These are phyloP conservation scores for Menidia beryllina DNA, from an alignment of 2,113 vertebrate species.

Conservation along the genomic window DNA sequence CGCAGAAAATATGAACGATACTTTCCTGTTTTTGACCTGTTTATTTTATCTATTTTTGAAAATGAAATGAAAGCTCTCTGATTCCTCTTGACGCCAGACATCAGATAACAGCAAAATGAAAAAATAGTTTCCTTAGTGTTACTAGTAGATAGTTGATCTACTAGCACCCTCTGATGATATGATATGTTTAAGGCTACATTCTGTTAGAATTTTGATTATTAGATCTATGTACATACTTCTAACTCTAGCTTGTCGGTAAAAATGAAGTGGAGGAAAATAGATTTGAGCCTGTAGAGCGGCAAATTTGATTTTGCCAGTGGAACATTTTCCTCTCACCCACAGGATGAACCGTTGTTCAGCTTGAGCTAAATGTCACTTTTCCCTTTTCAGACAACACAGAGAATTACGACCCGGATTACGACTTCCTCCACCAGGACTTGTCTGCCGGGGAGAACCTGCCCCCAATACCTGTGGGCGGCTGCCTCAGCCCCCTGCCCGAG, in stretches of 20 bases:
- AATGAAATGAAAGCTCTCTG: not conserved
- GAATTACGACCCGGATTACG: conserved; percentile 94
- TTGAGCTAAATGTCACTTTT: not conserved
- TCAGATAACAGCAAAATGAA: too few species aligned
- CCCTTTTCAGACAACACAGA: conserved; percentile 87
- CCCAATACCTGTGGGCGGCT: conserved; percentile 78
- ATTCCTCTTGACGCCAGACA: not conserved
- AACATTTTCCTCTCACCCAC: not conserved
- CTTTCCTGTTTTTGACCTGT: too few species aligned
- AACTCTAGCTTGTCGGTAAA: not conserved
- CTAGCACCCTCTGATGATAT: too few species aligned
- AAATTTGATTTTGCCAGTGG: not conserved
- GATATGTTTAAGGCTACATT: too few species aligned
- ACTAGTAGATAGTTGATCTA: too few species aligned
- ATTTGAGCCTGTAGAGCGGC: not conserved
- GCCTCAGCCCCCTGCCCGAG: conserved; percentile 93
- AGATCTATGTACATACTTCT: not conserved
- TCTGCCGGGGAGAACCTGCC: conserved; percentile 88
- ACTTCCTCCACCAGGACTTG: conserved; percentile 98
- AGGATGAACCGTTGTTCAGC: not conserved
- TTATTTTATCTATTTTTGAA: too few species aligned
- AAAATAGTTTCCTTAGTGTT: too few species aligned
- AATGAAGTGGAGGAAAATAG: not conserved
- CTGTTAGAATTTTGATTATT: not conserved
- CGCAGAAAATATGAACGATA: too few species aligned